Evolutionary conservation across 2,888 invertebrate genomes (phyloP).

Genomic region (Euzetes globulus): DNA sequence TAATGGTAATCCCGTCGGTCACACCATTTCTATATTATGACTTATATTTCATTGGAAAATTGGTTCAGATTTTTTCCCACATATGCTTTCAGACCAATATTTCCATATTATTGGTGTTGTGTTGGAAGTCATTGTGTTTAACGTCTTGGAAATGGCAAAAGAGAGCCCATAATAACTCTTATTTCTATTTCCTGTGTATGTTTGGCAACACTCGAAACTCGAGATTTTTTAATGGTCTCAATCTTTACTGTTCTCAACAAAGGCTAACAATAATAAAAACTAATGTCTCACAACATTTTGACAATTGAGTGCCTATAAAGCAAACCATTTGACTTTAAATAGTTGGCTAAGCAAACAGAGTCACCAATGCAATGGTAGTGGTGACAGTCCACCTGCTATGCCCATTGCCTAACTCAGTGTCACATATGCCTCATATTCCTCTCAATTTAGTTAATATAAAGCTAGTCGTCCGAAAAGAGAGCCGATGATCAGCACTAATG

Average conservation of each 20-base stretch:
- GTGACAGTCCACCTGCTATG: conserved; percentile 25
- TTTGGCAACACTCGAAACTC: conserved; percentile 24
- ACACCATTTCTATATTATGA: conserved; percentile 4
- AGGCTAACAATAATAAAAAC: conserved; percentile 12
- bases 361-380: not conserved
- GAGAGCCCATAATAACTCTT: conserved; percentile 7
- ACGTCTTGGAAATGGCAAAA: not conserved
- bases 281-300: conserved; percentile 16
- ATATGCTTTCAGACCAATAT: conserved; percentile 11
- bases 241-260: conserved; percentile 16
- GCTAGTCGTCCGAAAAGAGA: not conserved
- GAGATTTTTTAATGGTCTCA: conserved; percentile 8
- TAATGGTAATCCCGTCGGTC: conserved; percentile 8
- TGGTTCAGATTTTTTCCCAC: conserved; percentile 28
- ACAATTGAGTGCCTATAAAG: conserved; percentile 9
- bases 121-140: conserved; percentile 13
- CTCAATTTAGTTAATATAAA: conserved; percentile 1
- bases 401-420: not conserved
- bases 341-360: conserved; percentile 25
- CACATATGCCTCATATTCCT: not conserved
- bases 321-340: conserved; percentile 28
- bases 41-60: not conserved
- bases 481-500: conserved; percentile 2
- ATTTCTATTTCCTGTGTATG: conserved; percentile 25
- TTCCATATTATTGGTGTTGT: conserved; percentile 19